Evolutionary conservation across 2,797 vertebrate genomes (phyloP).

Genomic region (Dipus sagitta): DNA sequence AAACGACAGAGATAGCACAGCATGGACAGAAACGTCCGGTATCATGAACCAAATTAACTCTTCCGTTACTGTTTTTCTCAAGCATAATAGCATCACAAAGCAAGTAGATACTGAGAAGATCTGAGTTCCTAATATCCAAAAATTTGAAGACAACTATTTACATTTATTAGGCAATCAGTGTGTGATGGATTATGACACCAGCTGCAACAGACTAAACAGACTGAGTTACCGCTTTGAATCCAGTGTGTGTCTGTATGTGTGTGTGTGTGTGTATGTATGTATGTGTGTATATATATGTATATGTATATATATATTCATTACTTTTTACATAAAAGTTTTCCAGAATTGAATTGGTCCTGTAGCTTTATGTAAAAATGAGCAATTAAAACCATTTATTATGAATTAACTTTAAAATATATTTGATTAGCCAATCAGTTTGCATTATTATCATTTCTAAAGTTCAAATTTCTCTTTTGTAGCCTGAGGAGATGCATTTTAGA

Average conservation of each 20-base stretch:
- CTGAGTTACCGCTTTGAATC: neutral
- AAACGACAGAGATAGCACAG: neutral
- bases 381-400: constrained; percentile 1
- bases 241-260: neutral
- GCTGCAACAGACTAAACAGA: neutral
- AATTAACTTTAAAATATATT: neutral
- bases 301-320: no score
- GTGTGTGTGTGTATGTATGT: no score
- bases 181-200: neutral
- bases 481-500: neutral
- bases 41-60: neutral
- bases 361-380: neutral
- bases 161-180: neutral
- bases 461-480: neutral
- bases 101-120: neutral
- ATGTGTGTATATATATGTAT: no score
- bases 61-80: neutral
- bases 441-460: constrained; percentile 29
- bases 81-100: neutral
- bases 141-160: neutral
- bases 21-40: no score
- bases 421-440: neutral
- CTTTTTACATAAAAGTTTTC: neutral
- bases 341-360: neutral
- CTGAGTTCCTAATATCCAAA: neutral